These are phyloP conservation scores for Melinaea marsaeus DNA, from an alignment of 2,888 invertebrate genomes.

Conservation along the genomic window DNA sequence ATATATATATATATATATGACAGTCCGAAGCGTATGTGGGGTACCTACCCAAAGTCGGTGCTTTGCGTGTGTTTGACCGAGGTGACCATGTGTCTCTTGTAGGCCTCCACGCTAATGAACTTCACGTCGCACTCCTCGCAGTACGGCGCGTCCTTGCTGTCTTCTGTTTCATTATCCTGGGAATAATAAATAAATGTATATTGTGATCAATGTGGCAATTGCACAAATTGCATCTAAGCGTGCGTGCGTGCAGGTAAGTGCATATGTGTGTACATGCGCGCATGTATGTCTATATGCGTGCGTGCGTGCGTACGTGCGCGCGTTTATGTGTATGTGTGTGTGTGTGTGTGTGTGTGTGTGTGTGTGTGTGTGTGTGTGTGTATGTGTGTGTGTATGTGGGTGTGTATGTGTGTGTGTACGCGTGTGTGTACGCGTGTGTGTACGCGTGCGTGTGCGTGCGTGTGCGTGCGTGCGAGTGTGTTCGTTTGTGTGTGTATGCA, in stretches of 20 bases:
- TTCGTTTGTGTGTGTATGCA: neutral
- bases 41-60: constrained; percentile 52
- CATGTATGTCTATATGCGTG: neutral
- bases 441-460: constrained; percentile 10
- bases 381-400: neutral
- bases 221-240: neutral
- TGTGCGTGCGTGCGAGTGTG: neutral
- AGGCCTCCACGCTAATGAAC: constrained; percentile 59
- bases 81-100: constrained; percentile 65
- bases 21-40: neutral
- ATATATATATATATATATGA: neutral
- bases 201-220: neutral
- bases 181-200: neutral
- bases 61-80: constrained; percentile 53
- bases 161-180: constrained; percentile 36
- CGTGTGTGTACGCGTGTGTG: neutral
- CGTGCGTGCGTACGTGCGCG: neutral
- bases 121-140: constrained; percentile 64
- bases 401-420: too few species aligned
- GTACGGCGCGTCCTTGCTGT: constrained; percentile 47
- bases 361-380: neutral
- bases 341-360: neutral
- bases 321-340: neutral
- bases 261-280: neutral
- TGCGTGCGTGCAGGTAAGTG: neutral